These are phyloP conservation scores for Drosophila neocordata DNA, from an alignment of 1,140 invertebrate species.

Conservation along the genomic window DNA sequence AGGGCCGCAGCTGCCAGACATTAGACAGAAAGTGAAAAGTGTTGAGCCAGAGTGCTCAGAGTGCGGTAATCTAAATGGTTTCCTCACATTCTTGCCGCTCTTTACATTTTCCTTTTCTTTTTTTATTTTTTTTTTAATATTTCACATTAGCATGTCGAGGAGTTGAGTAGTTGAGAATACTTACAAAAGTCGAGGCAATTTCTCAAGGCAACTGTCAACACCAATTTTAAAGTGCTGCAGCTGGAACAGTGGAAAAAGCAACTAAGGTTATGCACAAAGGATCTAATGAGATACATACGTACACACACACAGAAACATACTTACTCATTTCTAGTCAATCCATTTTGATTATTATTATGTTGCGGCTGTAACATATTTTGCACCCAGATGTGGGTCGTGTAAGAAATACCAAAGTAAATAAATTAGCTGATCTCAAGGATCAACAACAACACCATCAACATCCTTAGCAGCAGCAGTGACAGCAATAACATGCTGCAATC, in stretches of 20 bases:
- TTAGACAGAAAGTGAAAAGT: slow-evolving; percentile 39
- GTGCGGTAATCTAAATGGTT: slow-evolving; percentile 66
- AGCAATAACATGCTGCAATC: slow-evolving; percentile 59
- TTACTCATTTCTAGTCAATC: not conserved
- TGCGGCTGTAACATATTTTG: slow-evolving; percentile 26
- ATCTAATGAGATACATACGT: slow-evolving; percentile 44
- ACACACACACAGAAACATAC: not conserved
- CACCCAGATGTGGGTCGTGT: slow-evolving; percentile 45
- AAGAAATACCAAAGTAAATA: slow-evolving; percentile 63
- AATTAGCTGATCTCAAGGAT: slow-evolving; percentile 62
- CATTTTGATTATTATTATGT: slow-evolving; percentile 41
- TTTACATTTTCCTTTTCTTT: slow-evolving; percentile 39
- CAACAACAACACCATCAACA: slow-evolving; percentile 47
- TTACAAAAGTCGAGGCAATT: slow-evolving; percentile 55
- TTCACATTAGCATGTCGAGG: slow-evolving; percentile 56
- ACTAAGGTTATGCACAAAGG: slow-evolving; percentile 16
- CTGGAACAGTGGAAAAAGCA: slow-evolving; percentile 4
- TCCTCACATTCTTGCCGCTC: not conserved
- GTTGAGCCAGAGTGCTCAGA: slow-evolving; percentile 53
- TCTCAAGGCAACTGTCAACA: slow-evolving; percentile 71
- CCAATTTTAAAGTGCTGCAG: slow-evolving; percentile 70
- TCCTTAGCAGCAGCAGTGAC: slow-evolving; percentile 6
- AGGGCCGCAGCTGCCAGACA: slow-evolving; percentile 39
- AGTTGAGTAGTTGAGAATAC: slow-evolving; percentile 15
- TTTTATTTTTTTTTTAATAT: slow-evolving; percentile 72